These are phyloP conservation scores for Polylopha cassiicola DNA, from an alignment of 2,888 invertebrate genomes.

Conservation along the genomic window DNA sequence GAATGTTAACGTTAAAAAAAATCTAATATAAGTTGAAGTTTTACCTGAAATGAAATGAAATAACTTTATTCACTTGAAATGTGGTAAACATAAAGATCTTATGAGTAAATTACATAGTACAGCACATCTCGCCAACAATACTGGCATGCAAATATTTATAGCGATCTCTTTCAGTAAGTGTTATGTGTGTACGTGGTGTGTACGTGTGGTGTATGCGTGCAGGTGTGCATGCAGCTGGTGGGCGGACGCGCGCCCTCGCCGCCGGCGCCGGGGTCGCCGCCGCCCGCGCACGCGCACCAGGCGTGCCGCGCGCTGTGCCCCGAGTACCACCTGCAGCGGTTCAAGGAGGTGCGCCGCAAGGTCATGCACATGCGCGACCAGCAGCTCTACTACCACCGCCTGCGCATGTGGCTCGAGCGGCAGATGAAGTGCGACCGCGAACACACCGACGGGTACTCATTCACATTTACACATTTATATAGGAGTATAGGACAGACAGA, in stretches of 20 bases:
- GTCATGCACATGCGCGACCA: slow-evolving; percentile 72
- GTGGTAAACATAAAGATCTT: no score
- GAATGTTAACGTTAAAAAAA: no score
- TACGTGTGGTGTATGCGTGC: slow-evolving; percentile 4
- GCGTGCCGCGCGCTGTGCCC: slow-evolving; percentile 59
- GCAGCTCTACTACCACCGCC: slow-evolving; percentile 65
- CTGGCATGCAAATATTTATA: no score
- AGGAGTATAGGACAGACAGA: no score
- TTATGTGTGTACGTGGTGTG: no score
- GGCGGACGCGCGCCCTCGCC: slow-evolving; percentile 45
- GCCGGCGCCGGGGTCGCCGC: slow-evolving; percentile 52
- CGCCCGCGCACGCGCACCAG: slow-evolving; percentile 43
- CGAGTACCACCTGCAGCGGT: slow-evolving; percentile 63
- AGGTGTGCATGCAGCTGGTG: slow-evolving; percentile 69
- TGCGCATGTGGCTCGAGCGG: slow-evolving; percentile 66
- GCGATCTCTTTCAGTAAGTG: no score
- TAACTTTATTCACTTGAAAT: no score
- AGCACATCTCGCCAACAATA: no score
- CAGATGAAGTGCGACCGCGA: slow-evolving; percentile 59
- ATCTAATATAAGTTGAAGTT: no score
- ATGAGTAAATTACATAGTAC: no score
- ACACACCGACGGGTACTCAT: slow-evolving; percentile 26
- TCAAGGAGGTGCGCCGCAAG: slow-evolving; percentile 67
- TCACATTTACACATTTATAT: no score
- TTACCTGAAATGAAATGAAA: no score